Conservation (phyloP, 2,113 vertebrate species). For the Chamaea fasciata region DNA sequence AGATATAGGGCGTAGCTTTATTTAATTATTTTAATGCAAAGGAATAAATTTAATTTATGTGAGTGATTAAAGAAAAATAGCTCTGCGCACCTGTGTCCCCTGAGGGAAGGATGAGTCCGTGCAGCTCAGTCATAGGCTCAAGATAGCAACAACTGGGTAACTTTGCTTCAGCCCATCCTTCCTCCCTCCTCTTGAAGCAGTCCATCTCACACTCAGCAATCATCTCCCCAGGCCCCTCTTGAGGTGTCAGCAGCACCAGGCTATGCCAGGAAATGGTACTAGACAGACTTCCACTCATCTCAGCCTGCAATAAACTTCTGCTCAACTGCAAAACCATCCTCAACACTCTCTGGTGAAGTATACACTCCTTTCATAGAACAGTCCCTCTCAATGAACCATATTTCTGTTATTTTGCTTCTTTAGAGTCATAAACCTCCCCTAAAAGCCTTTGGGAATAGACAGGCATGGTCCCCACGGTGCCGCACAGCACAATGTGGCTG, state of each 20-base stretch:
- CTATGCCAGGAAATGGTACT: not conserved
- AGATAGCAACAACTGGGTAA: conserved; percentile 56
- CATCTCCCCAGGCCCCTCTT: not conserved
- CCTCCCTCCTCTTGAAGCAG: not conserved
- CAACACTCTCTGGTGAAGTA: not conserved
- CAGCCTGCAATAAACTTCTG: not conserved
- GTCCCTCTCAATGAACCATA: not conserved
- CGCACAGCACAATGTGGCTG: not conserved
- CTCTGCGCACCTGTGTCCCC: conserved; percentile 73
- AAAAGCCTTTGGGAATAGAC: not conserved
- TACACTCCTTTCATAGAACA: not conserved
- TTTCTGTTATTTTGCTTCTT: not conserved
- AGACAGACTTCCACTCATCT: not conserved
- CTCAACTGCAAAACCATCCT: not conserved
- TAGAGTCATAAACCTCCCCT: not conserved
- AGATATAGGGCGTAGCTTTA: conserved; percentile 65
- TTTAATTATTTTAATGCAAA: conserved; percentile 76
- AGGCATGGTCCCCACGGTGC: not conserved
- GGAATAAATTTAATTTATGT: conserved; percentile 77
- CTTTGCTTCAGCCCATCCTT: conserved; percentile 41
- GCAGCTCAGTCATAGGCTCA: conserved; percentile 59
- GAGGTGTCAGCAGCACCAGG: not conserved
- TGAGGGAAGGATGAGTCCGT: conserved; percentile 64
- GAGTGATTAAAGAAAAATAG: conserved; percentile 77
- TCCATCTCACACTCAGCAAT: not conserved